Evolutionary conservation across 2,888 invertebrate genomes (phyloP).

Genomic region (Osedax fenrisi): DNA sequence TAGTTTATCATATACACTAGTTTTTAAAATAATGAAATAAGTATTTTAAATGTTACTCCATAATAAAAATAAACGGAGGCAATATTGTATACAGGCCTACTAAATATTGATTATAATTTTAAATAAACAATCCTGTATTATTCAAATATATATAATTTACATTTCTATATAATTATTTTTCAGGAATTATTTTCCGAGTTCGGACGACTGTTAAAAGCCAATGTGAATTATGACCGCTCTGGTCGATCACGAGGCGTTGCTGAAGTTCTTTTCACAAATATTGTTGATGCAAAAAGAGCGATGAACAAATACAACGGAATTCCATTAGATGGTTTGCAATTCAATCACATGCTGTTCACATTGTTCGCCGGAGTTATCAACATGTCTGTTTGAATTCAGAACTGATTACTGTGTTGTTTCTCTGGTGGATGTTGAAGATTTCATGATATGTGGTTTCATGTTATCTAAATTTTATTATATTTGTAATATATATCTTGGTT

Average conservation of each 20-base stretch:
- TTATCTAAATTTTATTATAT: background rate
- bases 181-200: conserved; percentile 90
- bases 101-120: background rate
- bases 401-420: background rate
- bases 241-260: conserved; percentile 91
- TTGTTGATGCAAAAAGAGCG: conserved; percentile 72
- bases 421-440: background rate
- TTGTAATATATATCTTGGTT: too few species aligned
- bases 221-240: conserved; percentile 90
- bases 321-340: conserved; percentile 70
- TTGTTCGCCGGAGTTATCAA: background rate
- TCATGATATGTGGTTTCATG: background rate
- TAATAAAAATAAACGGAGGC: background rate
- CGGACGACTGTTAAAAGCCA: conserved; percentile 80
- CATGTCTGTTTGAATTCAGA: background rate
- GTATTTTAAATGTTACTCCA: background rate
- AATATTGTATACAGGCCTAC: too few species aligned
- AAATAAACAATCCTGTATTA: too few species aligned
- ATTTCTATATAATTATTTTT: conserved; percentile 35
- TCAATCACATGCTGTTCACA: background rate
- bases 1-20: background rate
- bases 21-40: background rate
- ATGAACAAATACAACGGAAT: conserved; percentile 96
- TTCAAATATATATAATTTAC: too few species aligned
- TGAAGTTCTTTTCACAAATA: conserved; percentile 84